Conservation (phyloP, 2,888 invertebrate species). For the Mythimna impura region DNA sequence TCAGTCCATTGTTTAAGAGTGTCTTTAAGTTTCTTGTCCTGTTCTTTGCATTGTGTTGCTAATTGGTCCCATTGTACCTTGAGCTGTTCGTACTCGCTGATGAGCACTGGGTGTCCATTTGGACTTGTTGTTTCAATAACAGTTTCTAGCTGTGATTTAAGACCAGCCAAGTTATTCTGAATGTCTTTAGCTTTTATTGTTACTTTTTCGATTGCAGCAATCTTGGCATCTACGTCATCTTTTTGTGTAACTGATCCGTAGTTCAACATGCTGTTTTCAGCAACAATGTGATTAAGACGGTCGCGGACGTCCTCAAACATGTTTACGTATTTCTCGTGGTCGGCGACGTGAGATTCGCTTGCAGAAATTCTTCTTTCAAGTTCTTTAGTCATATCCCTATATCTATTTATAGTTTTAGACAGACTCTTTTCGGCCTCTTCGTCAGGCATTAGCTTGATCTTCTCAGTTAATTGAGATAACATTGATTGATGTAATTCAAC, state of each 20-base stretch:
- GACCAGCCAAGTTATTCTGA: constrained; percentile 92
- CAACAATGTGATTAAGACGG: constrained; percentile 94
- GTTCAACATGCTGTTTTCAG: constrained; percentile 94
- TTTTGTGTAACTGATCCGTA: constrained; percentile 95
- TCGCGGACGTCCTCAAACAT: constrained; percentile 95
- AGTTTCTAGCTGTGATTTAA: constrained; percentile 93
- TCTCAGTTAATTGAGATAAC: constrained; percentile 95
- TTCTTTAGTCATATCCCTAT: constrained; percentile 92
- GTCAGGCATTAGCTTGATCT: constrained; percentile 94
- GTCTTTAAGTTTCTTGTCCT: constrained; percentile 93
- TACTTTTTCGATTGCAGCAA: constrained; percentile 94
- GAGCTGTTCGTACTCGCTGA: constrained; percentile 94
- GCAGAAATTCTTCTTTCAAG: constrained; percentile 92
- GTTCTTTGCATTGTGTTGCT: constrained; percentile 92
- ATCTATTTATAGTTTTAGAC: constrained; percentile 93
- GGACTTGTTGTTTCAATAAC: constrained; percentile 95
- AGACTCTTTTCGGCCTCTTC: constrained; percentile 94
- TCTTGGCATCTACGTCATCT: constrained; percentile 94
- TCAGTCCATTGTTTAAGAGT: constrained; percentile 95
- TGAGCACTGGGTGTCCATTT: constrained; percentile 93
- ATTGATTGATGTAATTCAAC: constrained; percentile 96
- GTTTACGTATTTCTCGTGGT: constrained; percentile 96
- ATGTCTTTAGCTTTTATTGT: constrained; percentile 93
- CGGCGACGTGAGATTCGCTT: constrained; percentile 93
- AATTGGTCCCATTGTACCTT: constrained; percentile 94